Percentiles rank a stretch among this genome's conserved stretches.
Evolutionary conservation across 1,140 invertebrate species (phyloP).

Genomic region (Pseudomyrmex sp.): DNA sequence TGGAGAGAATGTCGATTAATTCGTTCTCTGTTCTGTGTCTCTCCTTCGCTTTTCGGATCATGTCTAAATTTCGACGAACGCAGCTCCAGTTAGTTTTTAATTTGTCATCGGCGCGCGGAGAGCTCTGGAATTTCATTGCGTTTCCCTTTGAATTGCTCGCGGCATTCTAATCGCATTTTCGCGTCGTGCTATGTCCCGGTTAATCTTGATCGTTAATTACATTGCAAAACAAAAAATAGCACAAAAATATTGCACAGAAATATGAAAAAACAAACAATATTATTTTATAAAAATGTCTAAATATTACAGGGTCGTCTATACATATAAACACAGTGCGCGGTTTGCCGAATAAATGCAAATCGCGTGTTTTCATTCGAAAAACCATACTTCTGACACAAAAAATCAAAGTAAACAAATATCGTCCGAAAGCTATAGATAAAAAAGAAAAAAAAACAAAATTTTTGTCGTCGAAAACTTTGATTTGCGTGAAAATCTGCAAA

Average conservation of each 20-base stretch:
- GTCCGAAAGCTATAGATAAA: too few relatives aligned
- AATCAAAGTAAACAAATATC: too few relatives aligned
- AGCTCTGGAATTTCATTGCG: slow-evolving; percentile 13
- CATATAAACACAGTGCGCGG: too few relatives aligned
- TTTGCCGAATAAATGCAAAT: too few relatives aligned
- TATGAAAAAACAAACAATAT: background rate
- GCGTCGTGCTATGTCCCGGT: background rate
- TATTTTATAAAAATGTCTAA: background rate
- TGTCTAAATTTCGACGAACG: slow-evolving; percentile 29
- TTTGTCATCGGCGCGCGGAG: slow-evolving; percentile 57
- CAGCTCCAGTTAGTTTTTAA: slow-evolving; percentile 56
- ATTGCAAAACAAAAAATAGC: background rate
- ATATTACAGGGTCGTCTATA: too few relatives aligned
- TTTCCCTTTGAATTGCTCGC: background rate
- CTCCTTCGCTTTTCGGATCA: background rate
- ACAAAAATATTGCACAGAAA: background rate
- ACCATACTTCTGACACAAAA: too few relatives aligned
- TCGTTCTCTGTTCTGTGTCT: slow-evolving; percentile 1
- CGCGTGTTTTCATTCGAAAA: too few relatives aligned
- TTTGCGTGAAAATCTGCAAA: too few relatives aligned
- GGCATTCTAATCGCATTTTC: background rate
- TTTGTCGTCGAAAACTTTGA: too few relatives aligned
- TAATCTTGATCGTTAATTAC: slow-evolving; percentile 41
- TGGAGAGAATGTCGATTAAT: slow-evolving; percentile 31
- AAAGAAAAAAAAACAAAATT: too few relatives aligned